These are phyloP conservation scores for Papilio elwesi DNA, from an alignment of 2,888 invertebrate genomes.

Conservation along the genomic window DNA sequence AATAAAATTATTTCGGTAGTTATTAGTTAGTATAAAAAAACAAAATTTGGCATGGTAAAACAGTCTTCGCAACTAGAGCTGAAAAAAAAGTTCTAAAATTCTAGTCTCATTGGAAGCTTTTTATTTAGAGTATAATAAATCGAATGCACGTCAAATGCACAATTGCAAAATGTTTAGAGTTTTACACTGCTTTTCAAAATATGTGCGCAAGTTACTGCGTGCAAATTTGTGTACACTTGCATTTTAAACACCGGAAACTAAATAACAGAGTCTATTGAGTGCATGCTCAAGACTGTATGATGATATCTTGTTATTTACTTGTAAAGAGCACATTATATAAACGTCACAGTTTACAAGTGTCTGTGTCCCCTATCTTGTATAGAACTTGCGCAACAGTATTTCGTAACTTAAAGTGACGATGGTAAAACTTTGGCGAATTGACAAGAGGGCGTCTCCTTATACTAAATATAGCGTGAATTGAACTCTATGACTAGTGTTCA, in stretches of 20 bases:
- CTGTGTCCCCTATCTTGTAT: not conserved
- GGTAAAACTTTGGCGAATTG: not conserved
- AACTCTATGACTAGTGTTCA: not conserved
- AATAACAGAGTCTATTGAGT: not conserved
- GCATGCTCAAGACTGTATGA: not conserved
- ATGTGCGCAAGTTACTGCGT: not conserved
- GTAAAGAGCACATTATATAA: not conserved
- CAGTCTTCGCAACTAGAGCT: not conserved
- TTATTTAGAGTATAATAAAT: not conserved
- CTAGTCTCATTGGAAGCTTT: not conserved
- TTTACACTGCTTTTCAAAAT: not conserved
- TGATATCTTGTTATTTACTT: slow-evolving; percentile 14
- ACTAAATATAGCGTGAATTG: not conserved
- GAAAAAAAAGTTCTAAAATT: not conserved
- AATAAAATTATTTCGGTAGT: slow-evolving; percentile 7
- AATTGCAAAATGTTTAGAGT: not conserved
- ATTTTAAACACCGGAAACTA: not conserved
- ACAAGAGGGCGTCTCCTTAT: not conserved
- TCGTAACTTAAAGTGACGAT: not conserved
- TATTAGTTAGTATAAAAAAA: slow-evolving; percentile 17
- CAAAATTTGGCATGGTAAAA: slow-evolving; percentile 23
- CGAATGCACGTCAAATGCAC: slow-evolving; percentile 5
- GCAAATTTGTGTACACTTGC: slow-evolving; percentile 6
- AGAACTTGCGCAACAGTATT: not conserved
- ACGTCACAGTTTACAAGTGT: not conserved